Evolutionary conservation across 2,888 invertebrate genomes (phyloP), one percentile per base, ranked within the genome.

Genomic region (Meteorus colon): DNA sequence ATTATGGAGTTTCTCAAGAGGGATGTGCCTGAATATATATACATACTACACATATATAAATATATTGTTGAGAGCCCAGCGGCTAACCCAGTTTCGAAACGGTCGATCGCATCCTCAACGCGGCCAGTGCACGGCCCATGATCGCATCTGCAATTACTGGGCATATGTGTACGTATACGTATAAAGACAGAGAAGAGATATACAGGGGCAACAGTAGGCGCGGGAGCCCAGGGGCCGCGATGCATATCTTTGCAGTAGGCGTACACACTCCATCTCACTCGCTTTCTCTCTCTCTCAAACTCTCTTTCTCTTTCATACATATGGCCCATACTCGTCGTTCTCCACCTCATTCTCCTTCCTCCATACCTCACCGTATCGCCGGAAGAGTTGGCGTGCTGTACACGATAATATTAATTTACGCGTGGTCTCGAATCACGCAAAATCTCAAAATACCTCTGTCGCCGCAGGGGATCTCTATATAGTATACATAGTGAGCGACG

Each of bases 321-420:
- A 45, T 51, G 12, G 55, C 65, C 34, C 29, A 62, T 72, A 72
- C 63, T 48, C 69, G 37, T 67, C 34, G 55, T 59, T 68, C 62
- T 66, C 65, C 48, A 27, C 14, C 34, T 31, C 59, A 31, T 69
- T 34, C 41, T 66, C 12, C 12, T 24, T 55, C 59, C 55, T 55
- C 59, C 69, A 37, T 69, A 34, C 69, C 69, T 69, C 34, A 59
- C 69, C 19, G 59, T 69, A 69, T 69, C 31, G 69, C 69, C 69
- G 59, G 69, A 69, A 69, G 69, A 69, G 34, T 55, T 66, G 75
- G 59, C 59, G 68, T 74, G 68, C 74, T 48, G 19, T 62, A 37
- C 77, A 60, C 79, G 79, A 80, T 81, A 78, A 81, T 81, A 80
- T 79, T 81, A 81, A 81, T 81, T 81, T 81, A 77, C 80, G 68